phyloP scores from a whole-genome alignment of 2,888 invertebrate species.

The Trichopria drosophilae region DNA sequence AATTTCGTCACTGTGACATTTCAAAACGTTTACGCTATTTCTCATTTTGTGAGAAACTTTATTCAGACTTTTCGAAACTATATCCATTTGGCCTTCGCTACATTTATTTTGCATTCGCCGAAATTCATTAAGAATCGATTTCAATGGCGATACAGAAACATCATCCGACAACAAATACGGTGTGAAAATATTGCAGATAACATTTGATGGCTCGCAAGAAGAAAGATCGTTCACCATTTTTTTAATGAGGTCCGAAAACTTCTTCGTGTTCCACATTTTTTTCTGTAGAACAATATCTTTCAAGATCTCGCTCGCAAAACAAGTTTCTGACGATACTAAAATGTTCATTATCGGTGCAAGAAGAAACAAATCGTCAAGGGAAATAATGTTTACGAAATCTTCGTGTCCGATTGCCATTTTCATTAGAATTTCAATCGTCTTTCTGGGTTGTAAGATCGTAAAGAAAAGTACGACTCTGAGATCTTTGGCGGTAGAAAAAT shows the following conservation, averaged over 20 bases:
- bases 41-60: conserved; percentile 20
- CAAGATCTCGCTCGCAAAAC: conserved; percentile 25
- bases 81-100: no score
- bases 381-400: conserved; percentile 37
- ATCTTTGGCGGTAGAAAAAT: conserved; percentile 21
- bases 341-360: conserved; percentile 45
- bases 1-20: no score
- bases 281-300: conserved; percentile 35
- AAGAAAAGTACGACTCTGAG: conserved; percentile 36
- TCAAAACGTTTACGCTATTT: conserved; percentile 26
- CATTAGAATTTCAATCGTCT: conserved; percentile 43
- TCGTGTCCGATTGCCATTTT: conserved; percentile 45
- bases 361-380: conserved; percentile 40
- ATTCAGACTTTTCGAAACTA: no score
- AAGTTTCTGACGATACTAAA: no score
- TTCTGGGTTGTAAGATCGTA: conserved; percentile 41
- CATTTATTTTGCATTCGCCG: conserved; percentile 27
- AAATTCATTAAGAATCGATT: conserved; percentile 34
- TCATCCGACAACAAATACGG: conserved; percentile 30
- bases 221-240: conserved; percentile 30
- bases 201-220: conserved; percentile 34
- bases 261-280: conserved; percentile 38
- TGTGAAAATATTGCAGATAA: conserved; percentile 45
- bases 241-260: conserved; percentile 38
- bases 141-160: conserved; percentile 30